These are phyloP conservation scores for Anagrus nilaparvatae DNA, from an alignment of 1,140 invertebrate species.

Conservation along the genomic window DNA sequence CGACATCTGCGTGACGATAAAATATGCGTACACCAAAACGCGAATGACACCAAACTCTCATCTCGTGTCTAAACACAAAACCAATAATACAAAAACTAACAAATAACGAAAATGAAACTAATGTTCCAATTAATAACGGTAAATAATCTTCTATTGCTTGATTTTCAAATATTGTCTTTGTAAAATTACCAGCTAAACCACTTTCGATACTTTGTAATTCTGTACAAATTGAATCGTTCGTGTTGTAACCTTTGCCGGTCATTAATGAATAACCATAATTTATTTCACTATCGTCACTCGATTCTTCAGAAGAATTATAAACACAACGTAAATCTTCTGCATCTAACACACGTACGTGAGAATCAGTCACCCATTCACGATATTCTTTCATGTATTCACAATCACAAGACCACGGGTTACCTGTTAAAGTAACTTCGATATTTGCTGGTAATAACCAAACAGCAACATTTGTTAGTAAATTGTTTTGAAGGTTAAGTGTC, in stretches of 20 bases:
- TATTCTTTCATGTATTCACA: conserved; percentile 73
- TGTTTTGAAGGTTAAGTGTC: conserved; percentile 66
- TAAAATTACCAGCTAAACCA: conserved; percentile 53
- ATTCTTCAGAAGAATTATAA: conserved; percentile 42
- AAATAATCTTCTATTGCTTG: conserved; percentile 69
- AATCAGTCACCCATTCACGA: conserved; percentile 62
- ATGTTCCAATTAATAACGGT: conserved; percentile 61
- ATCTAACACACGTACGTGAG: conserved; percentile 49
- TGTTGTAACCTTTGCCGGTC: conserved; percentile 18
- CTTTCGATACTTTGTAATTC: conserved; percentile 54
- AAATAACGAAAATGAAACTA: conserved; percentile 59
- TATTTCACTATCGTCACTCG: conserved; percentile 20
- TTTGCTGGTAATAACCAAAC: conserved; percentile 62
- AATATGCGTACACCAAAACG: conserved; percentile 77
- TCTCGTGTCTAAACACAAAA: conserved; percentile 77
- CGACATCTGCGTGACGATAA: conserved; percentile 60
- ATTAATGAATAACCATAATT: conserved; percentile 8
- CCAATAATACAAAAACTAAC: conserved; percentile 58
- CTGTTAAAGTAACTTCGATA: conserved; percentile 58
- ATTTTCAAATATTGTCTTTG: conserved; percentile 59
- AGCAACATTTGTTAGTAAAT: conserved; percentile 60
- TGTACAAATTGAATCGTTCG: conserved; percentile 36
- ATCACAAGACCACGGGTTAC: conserved; percentile 81
- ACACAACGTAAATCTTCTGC: conserved; percentile 50
- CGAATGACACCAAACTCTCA: conserved; percentile 83